phyloP scores from a whole-genome alignment of 2,113 vertebrate genomes.

The Sardina pilchardus region DNA sequence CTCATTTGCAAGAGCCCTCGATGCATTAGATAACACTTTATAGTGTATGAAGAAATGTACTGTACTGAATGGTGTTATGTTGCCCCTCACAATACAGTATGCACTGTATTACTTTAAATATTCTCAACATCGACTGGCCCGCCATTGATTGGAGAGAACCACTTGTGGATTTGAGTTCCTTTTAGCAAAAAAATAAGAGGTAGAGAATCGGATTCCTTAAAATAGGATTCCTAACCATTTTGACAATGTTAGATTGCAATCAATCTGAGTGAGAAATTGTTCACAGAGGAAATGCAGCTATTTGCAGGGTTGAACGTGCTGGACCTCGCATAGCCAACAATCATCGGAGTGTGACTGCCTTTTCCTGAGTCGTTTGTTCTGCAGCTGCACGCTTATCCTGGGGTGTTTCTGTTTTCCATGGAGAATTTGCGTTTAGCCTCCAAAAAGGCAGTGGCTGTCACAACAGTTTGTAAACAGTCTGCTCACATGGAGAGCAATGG shows the following conservation, averaged over 20 bases:
- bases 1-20: background rate
- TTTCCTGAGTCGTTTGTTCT: slow-evolving; percentile 25
- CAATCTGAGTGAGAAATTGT: background rate
- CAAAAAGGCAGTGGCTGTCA: slow-evolving; percentile 29
- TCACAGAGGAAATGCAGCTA: slow-evolving; percentile 9
- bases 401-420: slow-evolving; percentile 19
- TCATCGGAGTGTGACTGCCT: slow-evolving; percentile 19
- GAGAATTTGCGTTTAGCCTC: slow-evolving; percentile 1
- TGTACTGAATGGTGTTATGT: background rate
- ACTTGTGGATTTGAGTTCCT: background rate
- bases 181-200: background rate
- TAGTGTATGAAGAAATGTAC: background rate
- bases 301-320: background rate
- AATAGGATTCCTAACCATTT: background rate
- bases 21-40: background rate
- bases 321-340: slow-evolving; percentile 19
- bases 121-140: background rate
- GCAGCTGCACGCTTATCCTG: background rate
- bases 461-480: slow-evolving; percentile 38
- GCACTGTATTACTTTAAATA: background rate
- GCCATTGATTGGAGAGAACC: background rate
- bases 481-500: slow-evolving; percentile 39
- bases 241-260: background rate
- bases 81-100: background rate
- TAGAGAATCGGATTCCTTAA: background rate